Evolutionary conservation across 1,140 invertebrate species (phyloP), one percentile per base, ranked within the genome.

Genomic region (Vanessa atalanta): DNA sequence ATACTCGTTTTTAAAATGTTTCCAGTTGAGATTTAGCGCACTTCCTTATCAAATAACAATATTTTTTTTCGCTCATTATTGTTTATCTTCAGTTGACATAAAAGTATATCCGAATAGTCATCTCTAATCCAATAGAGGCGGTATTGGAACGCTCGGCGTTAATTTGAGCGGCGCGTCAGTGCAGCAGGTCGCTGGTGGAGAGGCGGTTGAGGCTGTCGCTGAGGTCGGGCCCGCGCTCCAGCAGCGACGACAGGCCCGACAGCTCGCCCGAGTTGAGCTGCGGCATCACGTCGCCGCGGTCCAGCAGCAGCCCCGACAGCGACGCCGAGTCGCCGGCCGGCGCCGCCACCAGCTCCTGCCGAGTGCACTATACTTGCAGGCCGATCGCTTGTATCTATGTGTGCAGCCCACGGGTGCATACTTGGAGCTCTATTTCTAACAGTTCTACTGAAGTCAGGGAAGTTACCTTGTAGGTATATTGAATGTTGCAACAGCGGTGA

Each of bases 41-140:
- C n/a, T 53, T 43, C 37, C 4, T 16, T 20, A 53, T 53, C 8
- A 20, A 53, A 53, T 16, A 7, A 43, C 37, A 31, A 43, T 43
- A n/a, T n/a, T n/a, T 53, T n/a, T 53, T 53, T 53, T 16, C 6
- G 0, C 7, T n/a, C 15, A 16, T 16, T n/a, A 15, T n/a, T 26
- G 16, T 11, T 55, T 16, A 23, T 51, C 4, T 12, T 23, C 9
- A 31, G 37, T 68, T 51, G 63, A 65, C 6, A 23, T 47, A 50
- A 37, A 15, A 23, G 7, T 70, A 61, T 37, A 75, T 73, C 78
- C 75, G 51, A 82, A 83, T 83, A 87, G 75, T 73, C 82, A 78
- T 82, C 83, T 88, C 87, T 88, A 86, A 67, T 9, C 76, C 15
- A 70, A 73, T 81, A 87, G 85, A 88, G 79, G 80, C 73, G 81